Percentiles rank a stretch among this genome's conserved stretches.
phyloP scores from a whole-genome alignment of 2,797 vertebrate genomes.

The Nannoperca obscura region DNA sequence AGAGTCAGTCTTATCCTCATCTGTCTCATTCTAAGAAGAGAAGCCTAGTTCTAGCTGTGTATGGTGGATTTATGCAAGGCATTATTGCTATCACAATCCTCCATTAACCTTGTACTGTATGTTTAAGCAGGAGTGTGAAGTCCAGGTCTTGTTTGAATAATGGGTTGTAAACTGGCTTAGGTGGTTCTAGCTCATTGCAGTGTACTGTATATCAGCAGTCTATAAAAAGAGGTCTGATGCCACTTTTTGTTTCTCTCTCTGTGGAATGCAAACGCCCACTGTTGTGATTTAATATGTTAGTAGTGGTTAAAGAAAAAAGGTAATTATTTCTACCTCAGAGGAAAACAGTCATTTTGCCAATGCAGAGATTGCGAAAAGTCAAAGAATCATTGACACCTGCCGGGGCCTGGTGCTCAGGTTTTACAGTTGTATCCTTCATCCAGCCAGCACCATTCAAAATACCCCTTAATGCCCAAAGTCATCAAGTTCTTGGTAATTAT shows the following conservation, averaged over 20 bases:
- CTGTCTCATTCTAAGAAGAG: conserved; percentile 16
- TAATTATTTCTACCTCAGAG: conserved; percentile 36
- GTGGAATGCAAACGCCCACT: conserved; percentile 19
- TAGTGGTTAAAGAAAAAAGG: conserved; percentile 30
- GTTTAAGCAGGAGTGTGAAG: conserved; percentile 58
- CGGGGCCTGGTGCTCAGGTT: not conserved
- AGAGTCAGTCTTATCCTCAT: not conserved
- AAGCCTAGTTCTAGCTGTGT: conserved; percentile 19
- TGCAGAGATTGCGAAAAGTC: not conserved
- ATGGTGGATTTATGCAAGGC: conserved; percentile 47
- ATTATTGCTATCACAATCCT: conserved; percentile 62
- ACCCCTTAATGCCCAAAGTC: not conserved
- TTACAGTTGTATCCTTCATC: not conserved
- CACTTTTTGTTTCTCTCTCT: not conserved
- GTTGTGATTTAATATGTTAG: conserved; percentile 5
- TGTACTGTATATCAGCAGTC: conserved; percentile 14
- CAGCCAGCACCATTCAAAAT: not conserved
- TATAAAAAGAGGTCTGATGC: conserved; percentile 26
- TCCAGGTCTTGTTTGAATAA: conserved; percentile 73
- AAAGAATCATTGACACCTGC: conserved; percentile 31
- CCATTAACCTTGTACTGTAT: conserved; percentile 65
- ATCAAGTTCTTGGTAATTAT: conserved; percentile 1
- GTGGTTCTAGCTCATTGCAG: not conserved
- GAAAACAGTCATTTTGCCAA: not conserved
- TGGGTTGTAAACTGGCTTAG: conserved; percentile 42